Evolutionary conservation across 2,888 invertebrate species (phyloP).

Genomic region (Falcaria lacertinaria): DNA sequence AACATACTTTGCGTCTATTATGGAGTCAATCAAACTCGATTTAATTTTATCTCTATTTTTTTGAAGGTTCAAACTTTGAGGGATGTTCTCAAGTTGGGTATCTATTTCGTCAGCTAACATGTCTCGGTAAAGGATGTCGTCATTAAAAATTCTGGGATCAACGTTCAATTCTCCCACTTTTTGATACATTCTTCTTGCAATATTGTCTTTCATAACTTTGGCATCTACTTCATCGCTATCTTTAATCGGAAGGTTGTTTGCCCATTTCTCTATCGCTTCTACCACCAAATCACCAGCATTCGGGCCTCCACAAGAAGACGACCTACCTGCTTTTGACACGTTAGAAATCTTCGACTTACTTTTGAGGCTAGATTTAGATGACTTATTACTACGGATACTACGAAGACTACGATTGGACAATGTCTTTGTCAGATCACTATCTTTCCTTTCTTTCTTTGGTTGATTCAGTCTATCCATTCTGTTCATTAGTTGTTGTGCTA

Average conservation of each 20-base stretch:
- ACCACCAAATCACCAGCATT: constrained; percentile 32
- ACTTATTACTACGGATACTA: neutral
- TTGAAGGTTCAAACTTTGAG: constrained; percentile 23
- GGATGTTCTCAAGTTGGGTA: constrained; percentile 32
- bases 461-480: constrained; percentile 29
- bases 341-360: constrained; percentile 4
- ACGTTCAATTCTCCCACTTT: constrained; percentile 44
- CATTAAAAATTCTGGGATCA: constrained; percentile 35
- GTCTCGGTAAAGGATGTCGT: constrained; percentile 39
- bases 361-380: constrained; percentile 2
- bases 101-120: constrained; percentile 42
- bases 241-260: constrained; percentile 38
- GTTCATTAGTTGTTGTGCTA: constrained; percentile 40
- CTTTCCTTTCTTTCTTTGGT: constrained; percentile 4
- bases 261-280: constrained; percentile 51
- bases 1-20: constrained; percentile 34
- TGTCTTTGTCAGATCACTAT: neutral
- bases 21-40: constrained; percentile 28
- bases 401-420: neutral
- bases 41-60: constrained; percentile 33
- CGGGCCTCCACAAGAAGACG: neutral
- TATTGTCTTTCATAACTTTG: constrained; percentile 30
- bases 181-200: constrained; percentile 42
- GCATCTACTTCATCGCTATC: constrained; percentile 19
- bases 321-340: neutral